Percentiles rank a stretch among this genome's conserved stretches.
These are phyloP conservation scores for Tychaedon coryphoeus DNA, from an alignment of 2,113 vertebrate genomes.

Conservation along the genomic window DNA sequence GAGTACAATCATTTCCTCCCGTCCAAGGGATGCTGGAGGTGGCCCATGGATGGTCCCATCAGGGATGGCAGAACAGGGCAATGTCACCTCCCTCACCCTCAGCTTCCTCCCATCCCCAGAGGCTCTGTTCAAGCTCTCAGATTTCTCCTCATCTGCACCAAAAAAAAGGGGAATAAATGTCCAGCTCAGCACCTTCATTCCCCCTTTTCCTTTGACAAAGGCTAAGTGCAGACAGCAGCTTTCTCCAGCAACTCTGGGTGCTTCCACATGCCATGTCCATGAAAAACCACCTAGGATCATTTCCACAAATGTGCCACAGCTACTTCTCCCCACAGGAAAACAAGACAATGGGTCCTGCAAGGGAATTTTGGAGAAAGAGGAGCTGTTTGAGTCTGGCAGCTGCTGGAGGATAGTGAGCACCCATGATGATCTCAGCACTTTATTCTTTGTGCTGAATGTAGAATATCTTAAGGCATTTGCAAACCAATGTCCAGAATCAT, in stretches of 20 bases:
- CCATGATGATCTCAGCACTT: background rate
- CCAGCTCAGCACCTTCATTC: background rate
- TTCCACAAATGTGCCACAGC: background rate
- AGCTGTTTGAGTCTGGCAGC: background rate
- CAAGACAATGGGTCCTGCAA: background rate
- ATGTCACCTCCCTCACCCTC: background rate
- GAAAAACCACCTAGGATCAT: background rate
- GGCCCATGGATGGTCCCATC: rapidly evolving
- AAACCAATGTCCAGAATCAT: background rate
- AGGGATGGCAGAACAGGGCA: background rate
- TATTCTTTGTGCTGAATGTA: background rate
- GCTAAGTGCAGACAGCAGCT: background rate
- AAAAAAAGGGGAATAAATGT: background rate
- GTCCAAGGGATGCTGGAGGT: background rate
- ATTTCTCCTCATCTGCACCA: background rate
- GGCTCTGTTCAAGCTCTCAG: background rate
- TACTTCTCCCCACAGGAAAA: background rate
- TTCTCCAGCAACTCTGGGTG: background rate
- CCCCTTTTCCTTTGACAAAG: background rate
- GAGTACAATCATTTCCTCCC: background rate
- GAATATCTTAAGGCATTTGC: background rate
- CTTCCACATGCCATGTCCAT: background rate
- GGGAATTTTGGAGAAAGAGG: background rate
- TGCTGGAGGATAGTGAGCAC: background rate
- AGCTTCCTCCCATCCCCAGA: background rate